Conservation (phyloP, 1,140 invertebrate genomes). For the Meloidogyne exigua region DNA sequence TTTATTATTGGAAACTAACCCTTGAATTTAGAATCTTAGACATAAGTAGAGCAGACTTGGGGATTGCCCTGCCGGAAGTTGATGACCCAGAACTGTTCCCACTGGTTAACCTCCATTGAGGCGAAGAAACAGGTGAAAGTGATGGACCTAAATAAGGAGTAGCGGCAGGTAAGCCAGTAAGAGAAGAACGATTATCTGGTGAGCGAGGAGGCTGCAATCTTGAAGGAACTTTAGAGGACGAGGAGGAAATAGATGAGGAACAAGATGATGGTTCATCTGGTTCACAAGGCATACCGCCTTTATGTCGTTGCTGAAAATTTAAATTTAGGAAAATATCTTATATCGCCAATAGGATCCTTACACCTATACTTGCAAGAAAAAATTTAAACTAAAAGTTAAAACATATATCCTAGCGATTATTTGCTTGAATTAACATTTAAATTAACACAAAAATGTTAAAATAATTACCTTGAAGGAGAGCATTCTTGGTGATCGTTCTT, state of each 20-base stretch:
- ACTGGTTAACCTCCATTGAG: constrained; percentile 2
- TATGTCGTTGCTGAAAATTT: background rate
- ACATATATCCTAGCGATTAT: no score
- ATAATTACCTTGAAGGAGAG: background rate
- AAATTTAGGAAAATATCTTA: background rate
- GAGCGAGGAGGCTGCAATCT: background rate
- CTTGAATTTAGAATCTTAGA: constrained; percentile 4
- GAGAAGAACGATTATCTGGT: constrained; percentile 2
- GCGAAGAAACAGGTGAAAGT: constrained; percentile 10
- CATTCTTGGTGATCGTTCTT: background rate
- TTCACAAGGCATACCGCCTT: background rate
- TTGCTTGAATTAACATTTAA: no score
- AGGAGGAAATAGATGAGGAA: background rate
- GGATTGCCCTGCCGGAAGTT: constrained; percentile 7
- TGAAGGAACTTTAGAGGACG: background rate
- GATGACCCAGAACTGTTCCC: background rate
- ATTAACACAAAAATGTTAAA: no score
- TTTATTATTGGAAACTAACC: background rate
- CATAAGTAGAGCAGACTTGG: constrained; percentile 17
- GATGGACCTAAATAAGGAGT: constrained; percentile 11
- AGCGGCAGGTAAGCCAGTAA: background rate
- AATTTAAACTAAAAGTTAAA: no score
- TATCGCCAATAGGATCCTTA: no score
- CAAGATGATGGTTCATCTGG: background rate
- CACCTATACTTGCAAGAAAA: no score